These are phyloP conservation scores for Alosa alosa DNA, from an alignment of 2,113 vertebrate genomes.

Conservation along the genomic window DNA sequence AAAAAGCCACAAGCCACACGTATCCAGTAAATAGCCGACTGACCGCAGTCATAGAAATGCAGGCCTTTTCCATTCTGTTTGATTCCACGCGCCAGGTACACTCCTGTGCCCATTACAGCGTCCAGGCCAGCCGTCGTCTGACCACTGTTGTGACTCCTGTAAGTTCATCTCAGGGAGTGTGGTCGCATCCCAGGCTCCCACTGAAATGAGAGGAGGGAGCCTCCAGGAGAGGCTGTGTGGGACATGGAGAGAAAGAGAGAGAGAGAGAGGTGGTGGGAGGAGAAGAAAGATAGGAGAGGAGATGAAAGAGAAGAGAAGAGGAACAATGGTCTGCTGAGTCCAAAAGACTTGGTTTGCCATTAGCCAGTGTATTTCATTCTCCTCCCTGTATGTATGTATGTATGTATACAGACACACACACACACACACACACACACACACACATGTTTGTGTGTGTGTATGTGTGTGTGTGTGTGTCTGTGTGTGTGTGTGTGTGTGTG, in stretches of 20 bases:
- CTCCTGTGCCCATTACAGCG: constrained; percentile 7
- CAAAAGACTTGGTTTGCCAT: not conserved
- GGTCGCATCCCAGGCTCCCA: not conserved
- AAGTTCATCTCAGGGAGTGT: not conserved
- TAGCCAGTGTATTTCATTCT: constrained; percentile 7
- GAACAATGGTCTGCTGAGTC: not conserved
- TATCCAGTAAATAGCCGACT: constrained; percentile 72
- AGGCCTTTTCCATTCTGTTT: constrained; percentile 59
- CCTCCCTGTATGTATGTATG: not conserved
- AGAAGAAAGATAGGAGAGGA: not conserved
- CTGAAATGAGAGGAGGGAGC: not conserved
- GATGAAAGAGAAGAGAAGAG: not conserved
- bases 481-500: not conserved
- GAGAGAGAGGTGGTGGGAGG: not conserved
- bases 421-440: too few species aligned
- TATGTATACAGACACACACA: not conserved
- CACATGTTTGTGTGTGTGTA: not conserved
- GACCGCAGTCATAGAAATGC: constrained; percentile 68
- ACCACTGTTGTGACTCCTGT: constrained; percentile 46
- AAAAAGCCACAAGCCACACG: constrained; percentile 76
- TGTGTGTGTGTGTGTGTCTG: not conserved
- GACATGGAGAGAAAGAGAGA: not conserved
- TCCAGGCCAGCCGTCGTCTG: not conserved
- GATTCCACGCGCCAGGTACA: constrained; percentile 53
- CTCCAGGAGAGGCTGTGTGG: not conserved